A percentile compares a stretch with the other conserved stretches of the same genome.
These are phyloP conservation scores for Hipposideros armiger DNA, from an alignment of 2,113 vertebrate species.

Conservation along the genomic window DNA sequence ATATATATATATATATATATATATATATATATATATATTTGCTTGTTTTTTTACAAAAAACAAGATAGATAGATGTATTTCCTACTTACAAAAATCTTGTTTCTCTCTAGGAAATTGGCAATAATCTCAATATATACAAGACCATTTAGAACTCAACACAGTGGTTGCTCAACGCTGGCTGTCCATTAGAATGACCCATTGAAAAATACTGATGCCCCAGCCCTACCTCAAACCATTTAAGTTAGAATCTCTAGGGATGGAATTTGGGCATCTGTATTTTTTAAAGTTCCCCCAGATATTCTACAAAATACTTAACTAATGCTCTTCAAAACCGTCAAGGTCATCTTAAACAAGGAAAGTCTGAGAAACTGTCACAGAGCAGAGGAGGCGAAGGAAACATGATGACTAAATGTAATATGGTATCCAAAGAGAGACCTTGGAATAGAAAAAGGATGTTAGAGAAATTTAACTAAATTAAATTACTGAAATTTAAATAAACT, in stretches of 20 bases:
- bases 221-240: neutral
- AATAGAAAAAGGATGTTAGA: neutral
- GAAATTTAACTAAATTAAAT: neutral
- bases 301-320: neutral
- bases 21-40: neutral
- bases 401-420: neutral
- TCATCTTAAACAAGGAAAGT: neutral
- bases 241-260: neutral
- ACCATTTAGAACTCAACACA: neutral
- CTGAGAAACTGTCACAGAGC: neutral
- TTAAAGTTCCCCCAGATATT: neutral
- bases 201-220: neutral
- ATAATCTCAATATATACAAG: neutral
- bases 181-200: neutral
- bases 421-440: neutral
- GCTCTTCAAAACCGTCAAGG: conserved; percentile 10
- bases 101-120: neutral
- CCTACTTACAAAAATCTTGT: neutral
- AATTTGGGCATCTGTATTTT: neutral
- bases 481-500: conserved; percentile 4
- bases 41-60: neutral
- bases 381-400: neutral
- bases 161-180: neutral
- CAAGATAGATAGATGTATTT: too few species aligned
- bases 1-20: neutral